Conservation (phyloP, 2,888 invertebrate species). For the Cephus rjabovi region DNA sequence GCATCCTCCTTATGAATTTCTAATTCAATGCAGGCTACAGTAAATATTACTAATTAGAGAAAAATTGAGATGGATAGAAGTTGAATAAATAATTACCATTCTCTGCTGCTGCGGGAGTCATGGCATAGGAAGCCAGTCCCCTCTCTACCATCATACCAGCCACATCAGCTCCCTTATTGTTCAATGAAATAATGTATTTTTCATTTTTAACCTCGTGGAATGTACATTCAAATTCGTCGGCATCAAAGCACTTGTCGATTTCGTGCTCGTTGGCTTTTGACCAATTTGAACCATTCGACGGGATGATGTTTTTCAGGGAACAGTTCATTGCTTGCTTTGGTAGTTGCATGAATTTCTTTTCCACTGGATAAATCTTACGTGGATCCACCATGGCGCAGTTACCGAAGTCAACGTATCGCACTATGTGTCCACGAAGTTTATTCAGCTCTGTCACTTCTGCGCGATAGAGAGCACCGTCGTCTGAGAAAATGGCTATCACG, state of each 20-base stretch:
- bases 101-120: neutral
- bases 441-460: slow-evolving; percentile 73
- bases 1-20: slow-evolving; percentile 15
- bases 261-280: slow-evolving; percentile 65
- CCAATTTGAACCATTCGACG: slow-evolving; percentile 72
- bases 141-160: slow-evolving; percentile 69
- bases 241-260: slow-evolving; percentile 74
- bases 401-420: slow-evolving; percentile 83
- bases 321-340: slow-evolving; percentile 81
- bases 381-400: slow-evolving; percentile 75
- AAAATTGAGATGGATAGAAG: neutral
- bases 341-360: slow-evolving; percentile 73
- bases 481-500: slow-evolving; percentile 77
- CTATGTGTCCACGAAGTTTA: slow-evolving; percentile 72
- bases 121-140: slow-evolving; percentile 64
- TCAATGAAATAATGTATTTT: slow-evolving; percentile 69
- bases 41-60: slow-evolving; percentile 11
- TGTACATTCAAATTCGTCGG: slow-evolving; percentile 71
- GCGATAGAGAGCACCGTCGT: slow-evolving; percentile 79
- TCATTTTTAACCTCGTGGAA: slow-evolving; percentile 69
- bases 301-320: slow-evolving; percentile 72
- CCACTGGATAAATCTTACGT: slow-evolving; percentile 77
- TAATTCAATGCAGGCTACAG: neutral
- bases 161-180: slow-evolving; percentile 68
- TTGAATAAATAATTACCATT: slow-evolving; percentile 1